Conservation (phyloP, 1,140 invertebrate genomes). For the Aphelenchoides fujianensis region DNA sequence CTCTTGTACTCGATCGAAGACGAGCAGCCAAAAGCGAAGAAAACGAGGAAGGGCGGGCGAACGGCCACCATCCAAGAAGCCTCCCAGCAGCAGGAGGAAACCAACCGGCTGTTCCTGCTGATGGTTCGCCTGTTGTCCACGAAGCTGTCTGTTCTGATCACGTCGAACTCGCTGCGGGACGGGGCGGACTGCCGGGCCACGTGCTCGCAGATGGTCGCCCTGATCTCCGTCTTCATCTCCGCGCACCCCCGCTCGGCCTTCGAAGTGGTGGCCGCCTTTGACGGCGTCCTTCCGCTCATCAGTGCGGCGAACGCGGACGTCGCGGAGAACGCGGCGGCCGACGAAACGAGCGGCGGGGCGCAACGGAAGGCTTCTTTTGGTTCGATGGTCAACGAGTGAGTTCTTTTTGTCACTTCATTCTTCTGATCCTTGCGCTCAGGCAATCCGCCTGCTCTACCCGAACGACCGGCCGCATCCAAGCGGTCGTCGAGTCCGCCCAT, state of each 20-base stretch:
- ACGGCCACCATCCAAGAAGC: neutral
- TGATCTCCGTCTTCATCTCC: slow-evolving; percentile 53
- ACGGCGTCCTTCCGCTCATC: slow-evolving; percentile 83
- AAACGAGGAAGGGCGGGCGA: neutral
- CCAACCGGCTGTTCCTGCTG: slow-evolving; percentile 34
- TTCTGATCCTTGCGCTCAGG: no score
- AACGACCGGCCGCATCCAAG: slow-evolving; percentile 75
- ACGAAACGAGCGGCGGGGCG: neutral
- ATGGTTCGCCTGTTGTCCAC: slow-evolving; percentile 39
- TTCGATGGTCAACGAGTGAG: slow-evolving; percentile 3
- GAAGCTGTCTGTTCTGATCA: slow-evolving; percentile 35
- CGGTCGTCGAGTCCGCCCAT: slow-evolving; percentile 90
- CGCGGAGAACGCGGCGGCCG: slow-evolving; percentile 26
- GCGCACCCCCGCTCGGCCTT: slow-evolving; percentile 73
- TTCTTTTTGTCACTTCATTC: no score
- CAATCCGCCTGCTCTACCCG: slow-evolving; percentile 19
- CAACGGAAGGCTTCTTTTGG: neutral
- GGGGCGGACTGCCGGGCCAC: slow-evolving; percentile 14
- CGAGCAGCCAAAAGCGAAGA: slow-evolving; percentile 25
- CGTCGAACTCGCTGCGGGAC: slow-evolving; percentile 11
- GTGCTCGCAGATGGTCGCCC: slow-evolving; percentile 37
- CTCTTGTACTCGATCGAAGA: slow-evolving; percentile 75
- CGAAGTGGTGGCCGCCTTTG: slow-evolving; percentile 81
- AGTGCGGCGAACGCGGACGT: slow-evolving; percentile 64
- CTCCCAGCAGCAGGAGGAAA: slow-evolving; percentile 1